A percentile compares a stretch with the other conserved stretches of the same genome.
Evolutionary conservation across 2,797 vertebrate genomes (phyloP).

Genomic region (Cossypha heuglini): DNA sequence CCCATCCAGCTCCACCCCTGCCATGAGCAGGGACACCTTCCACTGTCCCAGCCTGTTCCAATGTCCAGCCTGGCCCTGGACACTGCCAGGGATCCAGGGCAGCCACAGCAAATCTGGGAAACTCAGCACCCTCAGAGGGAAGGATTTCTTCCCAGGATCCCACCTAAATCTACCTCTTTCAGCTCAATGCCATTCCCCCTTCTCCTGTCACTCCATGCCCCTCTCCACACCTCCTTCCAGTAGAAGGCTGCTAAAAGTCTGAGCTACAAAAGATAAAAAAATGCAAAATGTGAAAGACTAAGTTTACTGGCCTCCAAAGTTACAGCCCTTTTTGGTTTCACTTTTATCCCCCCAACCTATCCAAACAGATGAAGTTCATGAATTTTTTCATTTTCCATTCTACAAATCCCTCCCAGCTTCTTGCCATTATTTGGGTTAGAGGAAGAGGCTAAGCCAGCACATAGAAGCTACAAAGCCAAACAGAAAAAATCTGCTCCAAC

Average conservation of each 20-base stretch:
- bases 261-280: not conserved
- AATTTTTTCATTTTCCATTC: not conserved
- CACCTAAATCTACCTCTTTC: not conserved
- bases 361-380: fast-evolving
- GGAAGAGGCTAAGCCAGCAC: not conserved
- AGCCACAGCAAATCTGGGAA: not conserved
- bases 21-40: not conserved
- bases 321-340: not conserved
- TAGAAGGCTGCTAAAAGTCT: not conserved
- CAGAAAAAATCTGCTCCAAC: not conserved
- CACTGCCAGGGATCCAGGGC: not conserved
- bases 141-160: not conserved
- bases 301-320: not conserved
- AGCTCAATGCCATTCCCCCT: not conserved
- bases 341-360: not conserved
- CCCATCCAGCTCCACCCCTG: not conserved
- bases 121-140: not conserved
- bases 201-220: not conserved
- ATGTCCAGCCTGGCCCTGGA: fast-evolving
- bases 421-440: not conserved
- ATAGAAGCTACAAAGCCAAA: not conserved
- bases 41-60: fast-evolving
- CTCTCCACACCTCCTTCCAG: not conserved
- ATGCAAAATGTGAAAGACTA: not conserved
- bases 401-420: not conserved